These are phyloP conservation scores for Spialia ferax DNA, from an alignment of 2,888 invertebrate species.

Conservation along the genomic window DNA sequence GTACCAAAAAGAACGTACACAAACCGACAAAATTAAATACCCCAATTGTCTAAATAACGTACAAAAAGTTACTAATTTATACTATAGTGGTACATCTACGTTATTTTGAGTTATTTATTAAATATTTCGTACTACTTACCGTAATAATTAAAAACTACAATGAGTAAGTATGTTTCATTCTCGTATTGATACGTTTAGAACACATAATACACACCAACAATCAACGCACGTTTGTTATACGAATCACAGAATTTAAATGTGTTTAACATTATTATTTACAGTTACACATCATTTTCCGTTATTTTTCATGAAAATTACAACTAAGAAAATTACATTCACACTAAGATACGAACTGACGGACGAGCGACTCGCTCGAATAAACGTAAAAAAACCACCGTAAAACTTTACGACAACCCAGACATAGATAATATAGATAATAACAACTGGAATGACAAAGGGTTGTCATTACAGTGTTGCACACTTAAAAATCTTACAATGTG, in stretches of 20 bases:
- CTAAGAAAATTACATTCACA: constrained; percentile 63
- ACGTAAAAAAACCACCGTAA: neutral
- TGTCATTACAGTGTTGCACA: too few species aligned
- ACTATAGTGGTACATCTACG: constrained; percentile 11
- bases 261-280: constrained; percentile 59
- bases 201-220: constrained; percentile 65
- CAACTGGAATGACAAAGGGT: too few species aligned
- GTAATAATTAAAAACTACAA: constrained; percentile 71
- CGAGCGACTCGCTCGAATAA: constrained; percentile 53
- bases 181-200: constrained; percentile 76
- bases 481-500: too few species aligned
- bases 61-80: constrained; percentile 8
- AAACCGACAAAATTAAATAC: constrained; percentile 65
- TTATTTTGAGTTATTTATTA: constrained; percentile 44
- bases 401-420: neutral
- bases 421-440: too few species aligned
- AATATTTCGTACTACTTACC: constrained; percentile 67
- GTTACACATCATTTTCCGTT: constrained; percentile 77
- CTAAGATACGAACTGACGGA: constrained; percentile 53
- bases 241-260: constrained; percentile 45
- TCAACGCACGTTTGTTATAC: constrained; percentile 30
- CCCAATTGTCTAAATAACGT: constrained; percentile 9
- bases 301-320: constrained; percentile 74
- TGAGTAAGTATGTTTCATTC: constrained; percentile 80
- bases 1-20: constrained; percentile 34